Evolutionary conservation across 2,888 invertebrate species (phyloP).

Genomic region (Rugalucina vietnamica): DNA sequence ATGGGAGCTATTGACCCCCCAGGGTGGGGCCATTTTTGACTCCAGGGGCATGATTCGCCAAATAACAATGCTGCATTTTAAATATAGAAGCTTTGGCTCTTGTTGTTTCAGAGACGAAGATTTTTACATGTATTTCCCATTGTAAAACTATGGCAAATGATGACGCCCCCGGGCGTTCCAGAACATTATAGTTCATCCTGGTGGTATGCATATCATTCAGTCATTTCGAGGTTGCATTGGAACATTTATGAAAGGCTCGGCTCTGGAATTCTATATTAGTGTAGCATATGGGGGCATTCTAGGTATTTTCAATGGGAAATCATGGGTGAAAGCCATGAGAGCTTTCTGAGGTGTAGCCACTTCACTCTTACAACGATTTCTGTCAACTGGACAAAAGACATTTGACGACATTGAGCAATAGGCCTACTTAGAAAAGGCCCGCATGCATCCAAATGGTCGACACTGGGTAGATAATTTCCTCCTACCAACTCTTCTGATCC

Average conservation of each 20-base stretch:
- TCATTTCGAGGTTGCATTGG: neutral
- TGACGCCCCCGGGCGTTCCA: constrained; percentile 10
- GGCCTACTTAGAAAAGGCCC: constrained; percentile 23
- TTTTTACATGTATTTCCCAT: too few relatives aligned
- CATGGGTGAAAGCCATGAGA: constrained; percentile 21
- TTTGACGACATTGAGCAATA: constrained; percentile 16
- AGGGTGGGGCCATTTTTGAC: too few relatives aligned
- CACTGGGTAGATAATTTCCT: constrained; percentile 30
- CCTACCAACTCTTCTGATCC: constrained; percentile 20
- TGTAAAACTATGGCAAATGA: too few relatives aligned
- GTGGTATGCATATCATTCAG: constrained; percentile 26
- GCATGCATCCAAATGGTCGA: constrained; percentile 7
- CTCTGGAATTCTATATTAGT: neutral
- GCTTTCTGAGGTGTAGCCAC: constrained; percentile 16
- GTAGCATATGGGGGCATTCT: constrained; percentile 19
- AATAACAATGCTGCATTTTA: too few relatives aligned
- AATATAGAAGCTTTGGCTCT: too few relatives aligned
- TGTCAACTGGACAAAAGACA: constrained; percentile 11
- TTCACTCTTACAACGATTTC: constrained; percentile 9
- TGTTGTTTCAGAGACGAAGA: too few relatives aligned
- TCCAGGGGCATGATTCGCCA: too few relatives aligned
- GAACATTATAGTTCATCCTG: constrained; percentile 19
- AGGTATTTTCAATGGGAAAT: constrained; percentile 26
- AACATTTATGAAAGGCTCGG: constrained; percentile 21
- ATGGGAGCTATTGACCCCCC: too few relatives aligned